Base-by-base conservation (phyloP, 2,888 invertebrate species). In the Piscicola geometra region DNA sequence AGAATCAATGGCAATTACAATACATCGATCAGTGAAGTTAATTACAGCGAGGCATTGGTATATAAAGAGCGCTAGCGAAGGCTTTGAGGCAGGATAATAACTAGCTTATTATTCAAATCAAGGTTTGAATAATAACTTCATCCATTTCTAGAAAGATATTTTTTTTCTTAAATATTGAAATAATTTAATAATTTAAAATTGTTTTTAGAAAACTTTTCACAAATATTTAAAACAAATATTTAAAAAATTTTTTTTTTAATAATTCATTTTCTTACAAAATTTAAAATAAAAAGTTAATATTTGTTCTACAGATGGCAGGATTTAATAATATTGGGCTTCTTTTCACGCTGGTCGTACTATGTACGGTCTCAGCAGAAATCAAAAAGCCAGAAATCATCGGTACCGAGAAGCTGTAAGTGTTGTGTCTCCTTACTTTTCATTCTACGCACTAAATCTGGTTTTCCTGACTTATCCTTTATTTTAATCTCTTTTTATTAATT, bases 71-170 rank as follows among this genome's bases (percentile, higher is more conserved):
- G n/a, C n/a, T n/a, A n/a, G 21, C n/a, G 9, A 5, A 18, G 60
- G 25, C n/a, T 18, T 18, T 18, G 3, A 56, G 25, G n/a, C 60
- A 56, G 60, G 60, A 21, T 56, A 56, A 56, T 56, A 56, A 56
- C 60, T 25, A 21, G 60, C 25, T 56, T 56, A 56, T 56, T 56
- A 56, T 56, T 56, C 60, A n/a, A 56, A 56, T 56, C 60, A 56
- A 56, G n/a, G 60, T 5, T 56, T 25, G 12, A 21, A 21, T 18
- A 56, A 56, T 41, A 41, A 41, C 9, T 41, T 41, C 15, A 9
- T 41, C 15, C 15, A 41, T 41, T 41, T 41, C 5, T 41, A 5
- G 15, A 41, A 41, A 9, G 15, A 41, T 41, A 41, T 41, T 41
- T 41, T 41, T 41, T 9, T 41, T 41, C 15, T 41, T 41, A 9